Conservation (phyloP, 2,888 invertebrate species). For the Lysandra coridon region DNA sequence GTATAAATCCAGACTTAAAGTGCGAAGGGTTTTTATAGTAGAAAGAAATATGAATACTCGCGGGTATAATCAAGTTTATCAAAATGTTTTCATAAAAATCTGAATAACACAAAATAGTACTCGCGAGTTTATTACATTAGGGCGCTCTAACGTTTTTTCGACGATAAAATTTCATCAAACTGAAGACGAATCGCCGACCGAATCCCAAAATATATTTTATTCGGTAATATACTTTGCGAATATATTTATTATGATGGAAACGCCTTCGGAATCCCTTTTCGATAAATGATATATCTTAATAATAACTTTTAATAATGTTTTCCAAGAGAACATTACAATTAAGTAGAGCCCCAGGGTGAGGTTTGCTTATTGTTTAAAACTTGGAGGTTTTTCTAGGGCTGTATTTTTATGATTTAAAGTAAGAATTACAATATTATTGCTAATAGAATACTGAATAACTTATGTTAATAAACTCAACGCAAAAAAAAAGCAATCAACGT, state of each 20-base stretch:
- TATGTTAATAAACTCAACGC: no score
- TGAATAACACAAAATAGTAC: not conserved
- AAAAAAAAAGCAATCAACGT: no score
- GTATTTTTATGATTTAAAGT: not conserved
- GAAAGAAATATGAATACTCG: not conserved
- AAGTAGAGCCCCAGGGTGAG: not conserved
- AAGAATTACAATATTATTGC: no score
- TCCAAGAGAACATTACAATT: not conserved
- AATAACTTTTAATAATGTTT: slow-evolving; percentile 3
- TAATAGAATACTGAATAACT: no score
- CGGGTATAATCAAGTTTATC: not conserved
- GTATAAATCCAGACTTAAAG: no score
- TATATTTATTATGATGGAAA: slow-evolving; percentile 11
- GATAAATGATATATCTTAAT: not conserved
- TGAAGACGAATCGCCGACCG: slow-evolving; percentile 1
- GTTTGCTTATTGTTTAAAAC: not conserved
- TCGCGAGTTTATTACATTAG: slow-evolving; percentile 5
- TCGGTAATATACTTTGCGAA: slow-evolving; percentile 25
- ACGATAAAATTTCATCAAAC: slow-evolving; percentile 22
- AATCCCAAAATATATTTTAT: slow-evolving; percentile 11
- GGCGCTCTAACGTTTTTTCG: not conserved
- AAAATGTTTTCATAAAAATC: not conserved
- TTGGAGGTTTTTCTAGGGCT: not conserved
- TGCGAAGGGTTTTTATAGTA: not conserved
- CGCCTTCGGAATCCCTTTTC: not conserved